These are phyloP conservation scores for Nipponacmea schrenckii DNA, from an alignment of 2,888 invertebrate species.

Conservation along the genomic window DNA sequence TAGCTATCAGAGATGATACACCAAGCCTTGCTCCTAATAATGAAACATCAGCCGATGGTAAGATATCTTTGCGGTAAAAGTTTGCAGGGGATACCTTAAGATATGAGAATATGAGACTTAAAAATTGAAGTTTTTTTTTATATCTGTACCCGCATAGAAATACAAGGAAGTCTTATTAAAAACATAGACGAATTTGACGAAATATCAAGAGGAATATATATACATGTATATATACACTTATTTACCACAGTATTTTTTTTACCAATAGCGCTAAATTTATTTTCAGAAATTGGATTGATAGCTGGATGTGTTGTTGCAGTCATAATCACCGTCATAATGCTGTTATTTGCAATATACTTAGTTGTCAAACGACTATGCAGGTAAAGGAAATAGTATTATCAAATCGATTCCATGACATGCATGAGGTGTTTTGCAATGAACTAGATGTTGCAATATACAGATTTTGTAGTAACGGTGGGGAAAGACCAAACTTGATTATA, in stretches of 20 bases:
- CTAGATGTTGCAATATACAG: not conserved
- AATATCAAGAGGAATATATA: too few relatives aligned
- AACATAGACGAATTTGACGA: too few relatives aligned
- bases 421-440: not conserved
- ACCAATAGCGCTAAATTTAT: not conserved
- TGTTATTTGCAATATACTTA: constrained; percentile 33
- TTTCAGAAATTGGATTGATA: constrained; percentile 31
- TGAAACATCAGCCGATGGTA: not conserved
- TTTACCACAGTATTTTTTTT: too few relatives aligned
- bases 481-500: too few relatives aligned
- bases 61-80: not conserved
- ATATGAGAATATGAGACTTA: too few relatives aligned
- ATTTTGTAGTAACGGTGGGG: not conserved
- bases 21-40: not conserved
- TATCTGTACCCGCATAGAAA: too few relatives aligned
- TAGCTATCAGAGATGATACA: not conserved
- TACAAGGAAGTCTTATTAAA: too few relatives aligned
- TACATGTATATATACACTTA: too few relatives aligned
- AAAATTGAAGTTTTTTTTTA: too few relatives aligned
- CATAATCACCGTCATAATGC: constrained; percentile 26
- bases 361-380: constrained; percentile 26
- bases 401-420: not conserved
- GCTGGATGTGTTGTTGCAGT: constrained; percentile 34
- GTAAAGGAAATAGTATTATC: constrained; percentile 10
- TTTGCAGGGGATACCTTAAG: too few relatives aligned